Evolutionary conservation across 2,797 vertebrate species (phyloP), one percentile per base, ranked within the genome.

Genomic region (Parotocinclus haroldoi): DNA sequence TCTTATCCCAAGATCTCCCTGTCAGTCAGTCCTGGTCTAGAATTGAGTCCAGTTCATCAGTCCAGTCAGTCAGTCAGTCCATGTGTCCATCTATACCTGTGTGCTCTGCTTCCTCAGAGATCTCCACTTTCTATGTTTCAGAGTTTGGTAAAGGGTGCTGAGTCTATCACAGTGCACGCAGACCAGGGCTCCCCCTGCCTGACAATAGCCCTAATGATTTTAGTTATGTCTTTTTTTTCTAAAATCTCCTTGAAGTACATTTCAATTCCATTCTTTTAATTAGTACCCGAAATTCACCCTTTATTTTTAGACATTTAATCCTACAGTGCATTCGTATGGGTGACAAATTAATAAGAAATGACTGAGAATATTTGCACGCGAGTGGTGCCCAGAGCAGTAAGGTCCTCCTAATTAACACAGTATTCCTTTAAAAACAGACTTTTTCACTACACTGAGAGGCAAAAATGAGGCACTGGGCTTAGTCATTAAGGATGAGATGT

Each of bases 391-490:
- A 37, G 46, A 65, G 66, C 49, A 36, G 37, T 61, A 61, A 66
- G 61, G 54, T 17, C 58, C 49, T 55, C 39, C 62, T 62, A 72
- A 66, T 75, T 72, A 77, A 19, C 45, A 53, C 65, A 64, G 68
- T 27, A 55, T 46, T 56, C 58, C 56, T 2, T 27, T 27, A 27
- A 27, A 5, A 27, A 27, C 27, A 27, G 27, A 27, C 27, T 27
- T 27, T 27, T 27, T 2, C 27, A 27, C 27, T 66, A 37, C 61
- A 56, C 7, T 27, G 27, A 62, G 64, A 62, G 46, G 46, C n/a
- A 45, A 40, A 71, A 68, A 62, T 42, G 60, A 62, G 48, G 9
- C 18, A 19, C 12, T 38, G 50, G 39, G 37, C 38, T 18, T 12
- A 51, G 49, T 40, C 5, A 51, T 42, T 42, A 16, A 63, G 48